Percentiles rank a stretch among this genome's conserved stretches.
These are phyloP conservation scores for Caradrina kadenii DNA, from an alignment of 2,888 invertebrate genomes.

Conservation along the genomic window DNA sequence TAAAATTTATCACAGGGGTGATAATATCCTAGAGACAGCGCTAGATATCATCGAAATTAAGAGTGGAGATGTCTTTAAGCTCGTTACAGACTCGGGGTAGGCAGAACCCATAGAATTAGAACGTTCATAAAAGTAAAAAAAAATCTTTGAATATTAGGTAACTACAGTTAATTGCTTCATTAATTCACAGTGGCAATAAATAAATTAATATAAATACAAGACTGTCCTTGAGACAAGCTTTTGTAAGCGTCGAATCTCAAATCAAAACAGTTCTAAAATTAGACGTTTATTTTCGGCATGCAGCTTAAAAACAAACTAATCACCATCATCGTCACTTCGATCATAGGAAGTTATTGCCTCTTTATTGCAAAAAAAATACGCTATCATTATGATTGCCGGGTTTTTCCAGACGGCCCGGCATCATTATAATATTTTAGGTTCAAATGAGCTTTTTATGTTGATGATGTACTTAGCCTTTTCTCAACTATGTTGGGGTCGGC, in stretches of 20 bases:
- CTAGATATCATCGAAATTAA: too few relatives aligned
- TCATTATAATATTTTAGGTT: constrained; percentile 12
- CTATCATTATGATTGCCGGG: background rate
- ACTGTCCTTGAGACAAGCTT: constrained; percentile 11
- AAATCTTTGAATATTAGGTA: background rate
- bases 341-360: constrained; percentile 2
- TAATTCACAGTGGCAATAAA: background rate
- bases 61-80: too few relatives aligned
- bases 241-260: background rate
- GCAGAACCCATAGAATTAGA: too few relatives aligned
- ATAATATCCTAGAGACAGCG: too few relatives aligned
- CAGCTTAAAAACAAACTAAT: constrained; percentile 6
- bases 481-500: too few relatives aligned
- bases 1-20: too few relatives aligned
- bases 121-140: background rate
- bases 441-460: constrained; percentile 33
- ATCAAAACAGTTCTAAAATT: constrained; percentile 14
- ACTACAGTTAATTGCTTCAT: constrained; percentile 3
- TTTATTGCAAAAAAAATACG: constrained; percentile 23
- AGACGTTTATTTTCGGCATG: constrained; percentile 3
- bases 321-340: constrained; percentile 5
- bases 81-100: too few relatives aligned
- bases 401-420: constrained; percentile 10
- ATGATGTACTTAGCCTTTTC: too few relatives aligned
- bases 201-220: background rate